Conservation (phyloP, 2,888 invertebrate species). For the Elysia crispata region DNA sequence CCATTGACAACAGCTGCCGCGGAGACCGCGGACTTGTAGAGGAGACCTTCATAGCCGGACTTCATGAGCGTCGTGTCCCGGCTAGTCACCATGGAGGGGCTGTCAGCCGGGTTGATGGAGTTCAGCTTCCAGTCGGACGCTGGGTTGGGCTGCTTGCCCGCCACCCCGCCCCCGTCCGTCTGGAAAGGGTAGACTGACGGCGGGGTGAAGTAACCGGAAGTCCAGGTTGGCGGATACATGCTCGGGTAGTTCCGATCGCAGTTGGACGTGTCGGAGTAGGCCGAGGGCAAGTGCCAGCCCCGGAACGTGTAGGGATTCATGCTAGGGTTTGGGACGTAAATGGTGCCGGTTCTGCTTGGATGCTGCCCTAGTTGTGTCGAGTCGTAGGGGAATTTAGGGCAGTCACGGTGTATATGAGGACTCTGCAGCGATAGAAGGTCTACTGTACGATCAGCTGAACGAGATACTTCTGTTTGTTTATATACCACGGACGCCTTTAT, state of each 20-base stretch:
- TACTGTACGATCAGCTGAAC: too few relatives aligned
- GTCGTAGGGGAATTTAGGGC: too few relatives aligned
- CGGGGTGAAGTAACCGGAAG: slow-evolving; percentile 69
- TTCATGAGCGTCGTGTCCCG: slow-evolving; percentile 51
- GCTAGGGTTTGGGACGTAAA: too few relatives aligned
- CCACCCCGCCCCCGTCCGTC: slow-evolving; percentile 56
- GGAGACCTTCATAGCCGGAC: slow-evolving; percentile 64
- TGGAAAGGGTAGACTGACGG: slow-evolving; percentile 68
- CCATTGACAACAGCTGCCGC: slow-evolving; percentile 51
- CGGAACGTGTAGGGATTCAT: slow-evolving; percentile 72
- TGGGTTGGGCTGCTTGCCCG: slow-evolving; percentile 60
- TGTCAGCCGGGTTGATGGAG: slow-evolving; percentile 15
- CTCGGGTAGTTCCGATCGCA: slow-evolving; percentile 68
- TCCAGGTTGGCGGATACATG: slow-evolving; percentile 67
- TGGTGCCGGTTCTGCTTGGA: too few relatives aligned
- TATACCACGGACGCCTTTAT: too few relatives aligned
- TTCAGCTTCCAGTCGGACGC: slow-evolving; percentile 66
- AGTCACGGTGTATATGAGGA: too few relatives aligned
- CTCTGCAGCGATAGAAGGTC: too few relatives aligned
- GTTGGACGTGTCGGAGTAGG: slow-evolving; percentile 66
- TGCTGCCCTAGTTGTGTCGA: too few relatives aligned
- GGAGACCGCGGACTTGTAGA: slow-evolving; percentile 62
- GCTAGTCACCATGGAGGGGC: background rate
- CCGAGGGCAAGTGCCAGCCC: slow-evolving; percentile 70
- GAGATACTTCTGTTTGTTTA: too few relatives aligned